Percentiles rank a stretch among this genome's conserved stretches.
These are phyloP conservation scores for Eonycteris spelaea DNA, from an alignment of 2,113 vertebrate genomes.

Conservation along the genomic window DNA sequence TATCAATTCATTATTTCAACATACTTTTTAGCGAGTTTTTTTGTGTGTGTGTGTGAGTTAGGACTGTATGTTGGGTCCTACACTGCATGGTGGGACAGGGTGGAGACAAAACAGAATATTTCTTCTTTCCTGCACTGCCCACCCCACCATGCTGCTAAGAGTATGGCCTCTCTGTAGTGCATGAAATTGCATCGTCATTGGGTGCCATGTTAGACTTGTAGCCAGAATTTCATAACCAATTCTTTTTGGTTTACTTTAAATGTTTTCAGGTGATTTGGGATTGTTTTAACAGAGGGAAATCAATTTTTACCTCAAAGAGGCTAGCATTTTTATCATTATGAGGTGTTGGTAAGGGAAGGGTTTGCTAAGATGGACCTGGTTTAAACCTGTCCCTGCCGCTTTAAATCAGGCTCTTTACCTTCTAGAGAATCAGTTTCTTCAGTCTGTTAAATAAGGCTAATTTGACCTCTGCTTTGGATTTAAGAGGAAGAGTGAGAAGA, in stretches of 20 bases:
- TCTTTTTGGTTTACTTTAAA: background rate
- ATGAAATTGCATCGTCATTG: background rate
- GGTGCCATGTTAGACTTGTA: background rate
- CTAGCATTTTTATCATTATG: background rate
- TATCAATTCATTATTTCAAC: background rate
- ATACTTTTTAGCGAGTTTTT: background rate
- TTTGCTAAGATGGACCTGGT: background rate
- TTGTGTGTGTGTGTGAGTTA: background rate
- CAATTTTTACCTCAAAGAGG: background rate
- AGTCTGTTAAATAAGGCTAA: background rate
- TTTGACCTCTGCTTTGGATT: background rate
- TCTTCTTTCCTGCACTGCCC: accelerated
- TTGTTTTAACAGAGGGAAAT: background rate
- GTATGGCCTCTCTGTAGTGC: background rate
- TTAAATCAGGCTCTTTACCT: background rate
- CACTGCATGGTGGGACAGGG: background rate
- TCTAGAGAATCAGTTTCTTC: background rate
- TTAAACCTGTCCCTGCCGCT: background rate
- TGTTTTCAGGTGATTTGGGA: background rate
- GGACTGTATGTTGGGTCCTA: background rate
- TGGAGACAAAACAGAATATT: too few relatives aligned
- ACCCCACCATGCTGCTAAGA: accelerated
- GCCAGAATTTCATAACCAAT: background rate
- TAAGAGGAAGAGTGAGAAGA: background rate
- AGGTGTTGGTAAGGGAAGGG: too few relatives aligned